phyloP scores from a whole-genome alignment of 2,797 vertebrate species.

The Sternarchorhynchus goeldii region DNA sequence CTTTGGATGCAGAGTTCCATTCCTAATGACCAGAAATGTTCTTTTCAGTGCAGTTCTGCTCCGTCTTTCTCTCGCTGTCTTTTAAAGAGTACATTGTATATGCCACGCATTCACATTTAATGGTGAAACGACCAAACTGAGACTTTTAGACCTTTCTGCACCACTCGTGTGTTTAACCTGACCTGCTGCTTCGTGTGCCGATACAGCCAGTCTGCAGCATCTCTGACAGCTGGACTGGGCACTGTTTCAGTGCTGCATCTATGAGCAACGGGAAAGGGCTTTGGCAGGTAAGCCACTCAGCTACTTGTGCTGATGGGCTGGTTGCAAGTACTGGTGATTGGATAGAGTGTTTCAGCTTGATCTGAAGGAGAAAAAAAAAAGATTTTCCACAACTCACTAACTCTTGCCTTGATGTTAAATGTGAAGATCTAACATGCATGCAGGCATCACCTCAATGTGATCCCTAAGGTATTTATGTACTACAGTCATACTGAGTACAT shows the following conservation, averaged over 20 bases:
- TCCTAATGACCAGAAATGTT: too few species aligned
- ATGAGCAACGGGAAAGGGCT: slow-evolving; percentile 41
- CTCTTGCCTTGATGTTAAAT: slow-evolving; percentile 15
- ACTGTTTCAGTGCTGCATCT: not conserved
- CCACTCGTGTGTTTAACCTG: not conserved
- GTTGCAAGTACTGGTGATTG: slow-evolving; percentile 60
- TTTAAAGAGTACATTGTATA: not conserved
- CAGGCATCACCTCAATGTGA: too few species aligned
- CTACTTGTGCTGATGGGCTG: slow-evolving; percentile 55
- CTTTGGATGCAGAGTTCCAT: too few species aligned
- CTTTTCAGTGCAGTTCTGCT: too few species aligned
- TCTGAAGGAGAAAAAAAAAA: slow-evolving; percentile 42
- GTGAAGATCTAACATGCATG: not conserved
- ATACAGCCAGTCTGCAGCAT: too few species aligned
- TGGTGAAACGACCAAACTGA: not conserved
- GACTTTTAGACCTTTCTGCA: not conserved
- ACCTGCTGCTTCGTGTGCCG: slow-evolving; percentile 14
- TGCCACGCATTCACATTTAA: not conserved
- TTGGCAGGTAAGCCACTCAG: slow-evolving; percentile 49
- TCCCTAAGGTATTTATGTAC: too few species aligned
- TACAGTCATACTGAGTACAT: too few species aligned
- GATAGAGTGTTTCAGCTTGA: slow-evolving; percentile 57
- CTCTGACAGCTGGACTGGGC: not conserved
- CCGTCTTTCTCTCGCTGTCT: too few species aligned
- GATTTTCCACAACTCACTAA: slow-evolving; percentile 25